Evolutionary conservation across 2,888 invertebrate genomes (phyloP), one percentile per base, ranked within the genome.

Genomic region (Hyalella azteca): DNA sequence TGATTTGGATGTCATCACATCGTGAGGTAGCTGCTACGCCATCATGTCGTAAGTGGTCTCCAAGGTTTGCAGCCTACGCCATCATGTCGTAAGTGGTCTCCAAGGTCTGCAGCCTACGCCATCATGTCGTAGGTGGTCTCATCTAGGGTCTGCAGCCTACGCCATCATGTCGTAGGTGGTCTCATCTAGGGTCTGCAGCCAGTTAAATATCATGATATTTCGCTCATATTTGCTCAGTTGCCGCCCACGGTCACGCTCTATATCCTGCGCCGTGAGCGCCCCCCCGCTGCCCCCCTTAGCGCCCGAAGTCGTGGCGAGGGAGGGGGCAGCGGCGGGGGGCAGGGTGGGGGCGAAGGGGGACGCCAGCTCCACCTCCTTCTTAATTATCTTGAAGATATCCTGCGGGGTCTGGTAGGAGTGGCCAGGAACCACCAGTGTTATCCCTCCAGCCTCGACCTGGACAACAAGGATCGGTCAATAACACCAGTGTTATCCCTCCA

Each of bases 171-270:
- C 83, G 32, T 80, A 81, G 15, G 81, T 79, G n/a, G 80, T 80
- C 45, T 80, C 84, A 54, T 95, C 94, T 29, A 96, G 90, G 1
- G 94, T 94, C 87, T 95, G 95, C 1, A 96, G 90, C 96, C 96
- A 96, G 88, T 95, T 95, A 89, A 96, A 96, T 81, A 96, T 96
- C 93, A 95, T 95, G 92, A 96, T 94, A 88, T 96, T 96, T n/a
- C 95, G 89, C 87, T 95, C 95, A 88, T 94, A 95, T 86, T 94
- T 94, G n/a, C 94, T 93, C 15, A 95, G 90, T 0, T 95, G 94
- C 81, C 94, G 93, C 0, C 95, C 94, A 0, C 94, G 90, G 86
- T 95, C 94, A 78, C 94, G 89, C 86, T 95, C 94, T 45, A 95
- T 91, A 86, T 95, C 95, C 39, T 85, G 79, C 13, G 83, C 78